Evolutionary conservation across 2,797 vertebrate species (phyloP).

Genomic region (Phoebastria nigripes): DNA sequence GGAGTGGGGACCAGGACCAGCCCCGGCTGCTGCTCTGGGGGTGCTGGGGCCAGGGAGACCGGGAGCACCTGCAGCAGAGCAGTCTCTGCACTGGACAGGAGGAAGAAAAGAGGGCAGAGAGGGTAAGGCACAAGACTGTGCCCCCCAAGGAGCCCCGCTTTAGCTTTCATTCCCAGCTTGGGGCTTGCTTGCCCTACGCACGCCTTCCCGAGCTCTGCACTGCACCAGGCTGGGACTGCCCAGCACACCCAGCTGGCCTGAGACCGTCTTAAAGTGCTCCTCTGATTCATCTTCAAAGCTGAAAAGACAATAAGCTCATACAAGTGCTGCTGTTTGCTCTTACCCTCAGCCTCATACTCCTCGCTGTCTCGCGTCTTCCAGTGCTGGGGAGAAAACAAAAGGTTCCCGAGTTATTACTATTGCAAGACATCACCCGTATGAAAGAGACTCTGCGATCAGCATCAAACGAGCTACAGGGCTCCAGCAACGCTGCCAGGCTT

Average conservation of each 20-base stretch:
- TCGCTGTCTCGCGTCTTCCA: conserved; percentile 74
- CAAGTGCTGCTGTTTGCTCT: not conserved
- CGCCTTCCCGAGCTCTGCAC: not conserved
- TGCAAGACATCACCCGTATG: not conserved
- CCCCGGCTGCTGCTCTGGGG: not conserved
- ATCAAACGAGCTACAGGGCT: not conserved
- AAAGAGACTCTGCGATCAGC: not conserved
- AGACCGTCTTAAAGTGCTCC: not conserved
- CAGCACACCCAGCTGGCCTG: not conserved
- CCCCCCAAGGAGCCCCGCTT: not conserved
- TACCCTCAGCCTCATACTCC: conserved; percentile 82
- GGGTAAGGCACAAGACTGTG: not conserved
- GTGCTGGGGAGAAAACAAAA: conserved; percentile 58
- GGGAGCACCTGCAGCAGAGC: not conserved
- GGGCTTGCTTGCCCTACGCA: not conserved
- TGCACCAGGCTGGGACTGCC: not conserved
- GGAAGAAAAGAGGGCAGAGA: not conserved
- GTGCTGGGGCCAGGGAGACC: not conserved
- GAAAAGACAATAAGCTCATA: fast-evolving
- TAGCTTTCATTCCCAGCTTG: fast-evolving
- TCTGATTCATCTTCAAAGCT: not conserved
- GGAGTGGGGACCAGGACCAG: not conserved
- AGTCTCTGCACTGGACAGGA: not conserved
- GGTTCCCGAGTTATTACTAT: not conserved
- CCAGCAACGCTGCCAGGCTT: not conserved